Evolutionary conservation across 2,888 invertebrate genomes (phyloP).

Genomic region (Timandra comae): DNA sequence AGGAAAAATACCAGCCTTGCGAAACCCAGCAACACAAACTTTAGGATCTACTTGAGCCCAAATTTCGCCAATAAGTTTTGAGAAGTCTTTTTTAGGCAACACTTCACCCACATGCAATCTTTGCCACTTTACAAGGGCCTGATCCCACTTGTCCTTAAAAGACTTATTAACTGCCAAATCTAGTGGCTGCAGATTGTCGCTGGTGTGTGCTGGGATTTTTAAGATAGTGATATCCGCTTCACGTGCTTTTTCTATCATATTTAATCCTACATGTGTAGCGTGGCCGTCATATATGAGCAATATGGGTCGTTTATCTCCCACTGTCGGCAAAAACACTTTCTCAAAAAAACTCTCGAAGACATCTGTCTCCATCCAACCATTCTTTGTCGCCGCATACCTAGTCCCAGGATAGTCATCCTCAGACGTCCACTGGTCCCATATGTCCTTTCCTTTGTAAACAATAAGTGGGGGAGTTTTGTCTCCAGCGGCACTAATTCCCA

Average conservation of each 20-base stretch:
- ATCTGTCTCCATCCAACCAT: constrained; percentile 32
- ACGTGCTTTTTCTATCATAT: constrained; percentile 9
- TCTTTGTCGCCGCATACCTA: constrained; percentile 8
- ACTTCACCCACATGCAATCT: constrained; percentile 7
- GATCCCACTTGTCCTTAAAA: constrained; percentile 5
- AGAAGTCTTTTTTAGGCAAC: constrained; percentile 11
- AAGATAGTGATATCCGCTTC: constrained; percentile 12
- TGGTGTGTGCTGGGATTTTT: constrained; percentile 18
- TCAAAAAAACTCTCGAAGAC: constrained; percentile 9
- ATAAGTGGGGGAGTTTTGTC: constrained; percentile 26
- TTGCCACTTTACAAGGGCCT: constrained; percentile 12
- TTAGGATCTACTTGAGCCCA: constrained; percentile 5
- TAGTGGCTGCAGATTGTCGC: constrained; percentile 20
- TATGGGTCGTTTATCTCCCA: constrained; percentile 12
- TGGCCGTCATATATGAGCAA: constrained; percentile 17
- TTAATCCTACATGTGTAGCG: constrained; percentile 15
- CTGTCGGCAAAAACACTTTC: constrained; percentile 6
- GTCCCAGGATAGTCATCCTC: constrained; percentile 23
- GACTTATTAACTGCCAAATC: constrained; percentile 25
- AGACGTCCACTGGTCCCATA: constrained; percentile 19
- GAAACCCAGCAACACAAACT: not conserved
- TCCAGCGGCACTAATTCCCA: constrained; percentile 19
- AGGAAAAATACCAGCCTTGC: constrained; percentile 3
- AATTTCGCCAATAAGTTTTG: constrained; percentile 8
- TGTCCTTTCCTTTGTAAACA: constrained; percentile 23